These are phyloP conservation scores for Andrena flavipes DNA, from an alignment of 2,888 invertebrate species.

Conservation along the genomic window DNA sequence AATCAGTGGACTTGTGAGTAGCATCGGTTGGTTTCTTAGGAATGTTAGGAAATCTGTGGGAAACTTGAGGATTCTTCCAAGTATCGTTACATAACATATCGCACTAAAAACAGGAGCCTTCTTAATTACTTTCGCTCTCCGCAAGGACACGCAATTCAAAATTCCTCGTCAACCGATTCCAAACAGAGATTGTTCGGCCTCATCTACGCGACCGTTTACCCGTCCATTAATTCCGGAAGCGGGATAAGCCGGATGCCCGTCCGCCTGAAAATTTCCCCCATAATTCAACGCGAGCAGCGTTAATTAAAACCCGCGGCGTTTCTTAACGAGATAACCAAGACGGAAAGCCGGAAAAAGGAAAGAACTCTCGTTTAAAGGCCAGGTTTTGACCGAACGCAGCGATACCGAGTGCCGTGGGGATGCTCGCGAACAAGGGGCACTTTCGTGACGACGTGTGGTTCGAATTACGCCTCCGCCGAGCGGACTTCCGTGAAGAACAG, in stretches of 20 bases:
- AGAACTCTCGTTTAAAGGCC: conserved; percentile 3
- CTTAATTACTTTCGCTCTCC: no score
- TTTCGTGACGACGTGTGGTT: conserved; percentile 71
- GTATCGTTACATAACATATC: no score
- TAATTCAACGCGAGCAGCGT: conserved; percentile 49
- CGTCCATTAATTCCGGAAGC: conserved; percentile 35
- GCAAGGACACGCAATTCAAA: no score
- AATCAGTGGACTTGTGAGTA: not conserved
- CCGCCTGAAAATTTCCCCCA: conserved; percentile 28
- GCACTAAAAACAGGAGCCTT: no score
- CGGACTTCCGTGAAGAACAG: conserved; percentile 78
- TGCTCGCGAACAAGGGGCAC: conserved; percentile 61
- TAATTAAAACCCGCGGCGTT: conserved; percentile 54
- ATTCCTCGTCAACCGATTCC: not conserved
- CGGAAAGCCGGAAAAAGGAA: conserved; percentile 27
- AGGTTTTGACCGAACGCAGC: not conserved
- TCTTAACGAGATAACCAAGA: conserved; percentile 51
- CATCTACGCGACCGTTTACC: conserved; percentile 27
- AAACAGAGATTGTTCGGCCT: conserved; percentile 14
- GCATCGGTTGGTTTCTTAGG: no score
- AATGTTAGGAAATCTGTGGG: no score
- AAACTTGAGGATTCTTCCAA: no score
- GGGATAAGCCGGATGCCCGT: conserved; percentile 8
- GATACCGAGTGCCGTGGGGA: conserved; percentile 40
- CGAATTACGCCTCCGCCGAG: conserved; percentile 74